Conservation (phyloP, 2,113 vertebrate genomes). For the Tor tambroides region DNA sequence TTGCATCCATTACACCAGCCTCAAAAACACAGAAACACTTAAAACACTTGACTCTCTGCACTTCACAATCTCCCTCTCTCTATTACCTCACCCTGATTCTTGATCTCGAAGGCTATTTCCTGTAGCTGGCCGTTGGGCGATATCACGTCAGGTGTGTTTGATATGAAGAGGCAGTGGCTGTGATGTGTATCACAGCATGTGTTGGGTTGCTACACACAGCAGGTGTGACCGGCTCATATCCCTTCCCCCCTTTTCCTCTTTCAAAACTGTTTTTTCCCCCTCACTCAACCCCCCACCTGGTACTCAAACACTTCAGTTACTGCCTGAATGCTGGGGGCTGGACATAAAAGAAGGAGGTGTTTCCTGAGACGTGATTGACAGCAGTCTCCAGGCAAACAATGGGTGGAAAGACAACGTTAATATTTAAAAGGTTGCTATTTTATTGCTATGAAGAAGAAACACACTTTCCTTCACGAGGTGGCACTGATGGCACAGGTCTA, state of each 20-base stretch:
- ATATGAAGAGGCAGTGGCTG: constrained; percentile 33
- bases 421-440: constrained; percentile 57
- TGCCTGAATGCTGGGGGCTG: constrained; percentile 51
- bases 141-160: constrained; percentile 28
- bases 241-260: constrained; percentile 33
- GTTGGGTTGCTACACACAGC: constrained; percentile 50
- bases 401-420: constrained; percentile 38
- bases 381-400: constrained; percentile 52
- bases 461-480: constrained; percentile 10
- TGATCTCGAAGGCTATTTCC: constrained; percentile 40
- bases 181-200: constrained; percentile 37
- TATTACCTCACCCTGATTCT: neutral
- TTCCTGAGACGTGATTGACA: constrained; percentile 48
- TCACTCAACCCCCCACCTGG: constrained; percentile 29
- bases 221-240: constrained; percentile 48
- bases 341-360: constrained; percentile 22
- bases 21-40: constrained; percentile 51
- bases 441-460: constrained; percentile 37
- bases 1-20: constrained; percentile 46
- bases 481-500: constrained; percentile 39
- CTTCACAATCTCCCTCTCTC: constrained; percentile 52
- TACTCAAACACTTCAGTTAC: constrained; percentile 56
- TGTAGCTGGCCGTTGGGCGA: constrained; percentile 43
- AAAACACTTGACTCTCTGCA: constrained; percentile 54
- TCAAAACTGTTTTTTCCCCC: constrained; percentile 8